These are phyloP conservation scores for Acanthosepion lycidas DNA, from an alignment of 2,888 invertebrate genomes.

Conservation along the genomic window DNA sequence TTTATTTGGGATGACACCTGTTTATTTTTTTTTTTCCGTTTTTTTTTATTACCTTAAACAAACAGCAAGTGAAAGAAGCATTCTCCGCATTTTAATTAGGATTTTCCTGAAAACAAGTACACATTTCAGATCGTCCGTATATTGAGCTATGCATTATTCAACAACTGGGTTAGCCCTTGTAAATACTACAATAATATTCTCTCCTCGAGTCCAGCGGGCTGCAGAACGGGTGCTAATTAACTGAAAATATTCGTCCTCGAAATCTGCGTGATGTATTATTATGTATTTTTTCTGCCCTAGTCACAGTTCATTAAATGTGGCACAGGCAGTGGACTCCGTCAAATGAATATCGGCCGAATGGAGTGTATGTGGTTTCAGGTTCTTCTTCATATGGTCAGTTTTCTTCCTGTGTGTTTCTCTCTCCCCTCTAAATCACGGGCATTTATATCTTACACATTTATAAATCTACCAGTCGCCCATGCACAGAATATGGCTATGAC, in stretches of 20 bases:
- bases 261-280: not conserved
- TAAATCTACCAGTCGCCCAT: no score
- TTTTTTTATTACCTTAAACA: not conserved
- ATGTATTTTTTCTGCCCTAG: no score
- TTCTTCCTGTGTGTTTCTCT: no score
- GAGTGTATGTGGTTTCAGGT: no score
- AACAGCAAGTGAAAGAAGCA: not conserved
- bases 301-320: no score
- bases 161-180: not conserved
- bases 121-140: not conserved
- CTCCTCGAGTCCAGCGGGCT: not conserved
- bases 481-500: no score
- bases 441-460: no score
- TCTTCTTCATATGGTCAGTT: no score
- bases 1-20: not conserved
- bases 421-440: no score
- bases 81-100: not conserved
- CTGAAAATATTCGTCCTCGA: not conserved
- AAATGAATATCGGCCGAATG: no score
- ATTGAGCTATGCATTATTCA: not conserved
- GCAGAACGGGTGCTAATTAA: not conserved
- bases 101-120: not conserved
- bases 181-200: not conserved
- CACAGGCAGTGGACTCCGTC: no score
- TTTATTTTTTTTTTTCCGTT: not conserved